Percentiles rank a stretch among this genome's conserved stretches.
Evolutionary conservation across 2,888 invertebrate species (phyloP).

Genomic region (Polymixis lichenea): DNA sequence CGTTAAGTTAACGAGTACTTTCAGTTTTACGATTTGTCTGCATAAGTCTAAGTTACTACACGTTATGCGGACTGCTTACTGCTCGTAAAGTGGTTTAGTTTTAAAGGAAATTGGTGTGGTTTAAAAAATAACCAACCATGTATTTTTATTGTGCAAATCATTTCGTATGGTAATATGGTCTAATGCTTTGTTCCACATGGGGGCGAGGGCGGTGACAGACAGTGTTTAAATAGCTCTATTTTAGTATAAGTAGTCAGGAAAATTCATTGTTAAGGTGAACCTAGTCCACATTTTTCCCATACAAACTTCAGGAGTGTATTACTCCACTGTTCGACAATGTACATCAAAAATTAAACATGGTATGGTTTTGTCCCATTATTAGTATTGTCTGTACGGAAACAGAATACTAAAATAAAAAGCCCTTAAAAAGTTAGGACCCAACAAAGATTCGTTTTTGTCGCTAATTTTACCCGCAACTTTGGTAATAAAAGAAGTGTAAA

Average conservation of each 20-base stretch:
- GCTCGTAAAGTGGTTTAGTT: constrained; percentile 55
- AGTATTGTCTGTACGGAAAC: no score
- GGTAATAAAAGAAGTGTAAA: no score
- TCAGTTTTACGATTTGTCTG: constrained; percentile 62
- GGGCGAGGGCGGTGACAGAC: not conserved
- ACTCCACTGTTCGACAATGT: no score
- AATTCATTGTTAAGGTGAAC: not conserved
- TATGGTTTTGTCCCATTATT: no score
- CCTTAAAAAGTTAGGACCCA: no score
- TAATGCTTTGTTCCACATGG: not conserved
- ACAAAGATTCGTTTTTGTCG: no score
- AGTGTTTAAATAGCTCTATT: not conserved
- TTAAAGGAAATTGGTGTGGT: constrained; percentile 41
- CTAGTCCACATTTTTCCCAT: no score
- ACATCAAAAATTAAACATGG: no score
- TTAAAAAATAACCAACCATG: constrained; percentile 4
- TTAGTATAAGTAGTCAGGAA: not conserved
- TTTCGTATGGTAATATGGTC: no score
- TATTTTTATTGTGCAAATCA: not conserved
- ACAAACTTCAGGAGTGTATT: no score
- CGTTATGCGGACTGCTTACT: constrained; percentile 47
- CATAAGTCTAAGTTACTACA: constrained; percentile 49
- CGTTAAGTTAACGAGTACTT: constrained; percentile 55
- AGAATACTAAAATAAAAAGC: no score
- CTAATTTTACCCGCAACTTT: no score